Conservation (phyloP, 1,140 invertebrate species). For the Dinoponera quadriceps region DNA sequence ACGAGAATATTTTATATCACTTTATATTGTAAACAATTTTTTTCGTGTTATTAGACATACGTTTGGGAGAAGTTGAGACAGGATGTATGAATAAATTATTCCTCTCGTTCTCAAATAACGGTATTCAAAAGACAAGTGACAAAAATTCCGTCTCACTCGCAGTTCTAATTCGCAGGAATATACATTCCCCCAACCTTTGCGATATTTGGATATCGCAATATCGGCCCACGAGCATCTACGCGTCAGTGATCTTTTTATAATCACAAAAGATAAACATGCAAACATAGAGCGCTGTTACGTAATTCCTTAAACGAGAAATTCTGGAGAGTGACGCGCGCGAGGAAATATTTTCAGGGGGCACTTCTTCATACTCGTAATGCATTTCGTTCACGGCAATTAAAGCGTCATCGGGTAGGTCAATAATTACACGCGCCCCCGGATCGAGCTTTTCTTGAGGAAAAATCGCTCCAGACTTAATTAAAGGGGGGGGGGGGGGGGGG, state of each 20-base stretch:
- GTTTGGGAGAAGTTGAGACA: too few relatives aligned
- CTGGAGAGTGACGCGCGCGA: not conserved
- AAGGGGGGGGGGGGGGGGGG: too few relatives aligned
- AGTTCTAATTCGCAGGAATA: too few relatives aligned
- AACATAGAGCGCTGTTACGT: too few relatives aligned
- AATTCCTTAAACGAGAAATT: not conserved
- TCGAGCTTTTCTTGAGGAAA: not conserved
- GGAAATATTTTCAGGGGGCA: constrained; percentile 5
- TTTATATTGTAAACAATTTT: too few relatives aligned
- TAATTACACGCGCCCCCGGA: constrained; percentile 17
- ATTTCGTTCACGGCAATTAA: not conserved
- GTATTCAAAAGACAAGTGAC: too few relatives aligned
- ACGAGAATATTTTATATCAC: too few relatives aligned
- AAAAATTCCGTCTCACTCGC: too few relatives aligned
- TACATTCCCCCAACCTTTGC: too few relatives aligned
- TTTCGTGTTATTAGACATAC: too few relatives aligned
- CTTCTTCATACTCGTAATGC: not conserved
- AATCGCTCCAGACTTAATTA: constrained; percentile 21
- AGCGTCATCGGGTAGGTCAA: not conserved
- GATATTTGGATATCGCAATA: constrained; percentile 1
- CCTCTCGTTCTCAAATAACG: too few relatives aligned
- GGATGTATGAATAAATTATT: too few relatives aligned
- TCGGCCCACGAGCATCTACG: not conserved
- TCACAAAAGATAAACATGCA: constrained; percentile 1
- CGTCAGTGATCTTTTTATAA: constrained; percentile 3